These are phyloP conservation scores for Euspilapteryx auroguttella DNA, from an alignment of 2,888 invertebrate species.

Conservation along the genomic window DNA sequence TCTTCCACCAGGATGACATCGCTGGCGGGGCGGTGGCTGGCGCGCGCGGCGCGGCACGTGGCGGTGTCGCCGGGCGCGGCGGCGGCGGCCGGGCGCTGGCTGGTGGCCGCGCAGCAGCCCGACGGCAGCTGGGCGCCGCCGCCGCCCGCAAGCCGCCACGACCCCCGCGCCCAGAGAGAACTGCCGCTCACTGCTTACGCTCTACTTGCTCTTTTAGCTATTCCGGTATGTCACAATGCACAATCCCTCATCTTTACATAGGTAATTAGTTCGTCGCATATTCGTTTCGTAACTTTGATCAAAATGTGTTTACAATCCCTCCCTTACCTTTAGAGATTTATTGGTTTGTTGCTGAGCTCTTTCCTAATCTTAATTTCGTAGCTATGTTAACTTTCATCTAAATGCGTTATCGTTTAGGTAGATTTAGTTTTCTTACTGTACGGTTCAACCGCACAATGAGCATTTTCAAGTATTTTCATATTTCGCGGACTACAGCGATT, in stretches of 20 bases:
- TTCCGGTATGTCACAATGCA: slow-evolving; percentile 19
- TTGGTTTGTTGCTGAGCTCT: no score
- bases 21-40: slow-evolving; percentile 34
- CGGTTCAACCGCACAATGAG: no score
- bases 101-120: slow-evolving; percentile 68
- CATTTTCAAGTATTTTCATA: no score
- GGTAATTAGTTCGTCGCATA: no score
- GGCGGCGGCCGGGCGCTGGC: slow-evolving; percentile 70
- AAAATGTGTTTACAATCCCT: no score
- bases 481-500: no score
- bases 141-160: slow-evolving; percentile 61
- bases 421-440: no score
- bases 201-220: slow-evolving; percentile 74
- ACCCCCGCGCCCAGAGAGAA: slow-evolving; percentile 20
- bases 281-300: no score
- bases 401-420: no score
- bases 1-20: slow-evolving; percentile 35
- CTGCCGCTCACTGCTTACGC: slow-evolving; percentile 82
- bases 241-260: background rate
- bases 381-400: no score
- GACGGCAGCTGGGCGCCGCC: slow-evolving; percentile 72
- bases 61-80: slow-evolving; percentile 25
- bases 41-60: slow-evolving; percentile 34
- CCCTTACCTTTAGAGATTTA: no score
- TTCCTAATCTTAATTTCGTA: no score